Percentiles rank a stretch among this genome's conserved stretches.
Conservation (phyloP, 2,113 vertebrate genomes). For the Oceanodroma tethys region DNA sequence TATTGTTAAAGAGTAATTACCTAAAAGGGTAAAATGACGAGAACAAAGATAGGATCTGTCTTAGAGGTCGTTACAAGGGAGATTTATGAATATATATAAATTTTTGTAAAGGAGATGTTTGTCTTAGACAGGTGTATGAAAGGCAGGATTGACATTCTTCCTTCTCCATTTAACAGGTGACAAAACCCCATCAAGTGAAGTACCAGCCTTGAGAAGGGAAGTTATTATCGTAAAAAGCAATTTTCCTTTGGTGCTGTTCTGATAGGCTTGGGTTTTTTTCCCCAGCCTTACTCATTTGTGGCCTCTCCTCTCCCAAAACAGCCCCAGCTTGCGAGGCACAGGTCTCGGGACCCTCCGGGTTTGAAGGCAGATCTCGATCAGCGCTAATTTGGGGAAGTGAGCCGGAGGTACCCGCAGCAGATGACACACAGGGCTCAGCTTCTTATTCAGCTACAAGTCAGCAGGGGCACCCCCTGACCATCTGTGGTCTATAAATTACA, state of each 20-base stretch:
- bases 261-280: background rate
- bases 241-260: background rate
- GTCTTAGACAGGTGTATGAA: background rate
- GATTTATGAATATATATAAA: background rate
- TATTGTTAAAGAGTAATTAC: background rate
- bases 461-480: conserved; percentile 75
- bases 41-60: background rate
- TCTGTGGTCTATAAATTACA: conserved; percentile 84
- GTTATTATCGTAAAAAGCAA: background rate
- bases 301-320: background rate
- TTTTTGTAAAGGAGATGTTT: background rate
- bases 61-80: background rate
- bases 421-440: conserved; percentile 72
- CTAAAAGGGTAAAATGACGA: background rate
- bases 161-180: background rate
- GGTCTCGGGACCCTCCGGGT: background rate
- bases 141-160: background rate
- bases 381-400: conserved; percentile 68
- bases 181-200: background rate
- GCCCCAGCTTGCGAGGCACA: background rate
- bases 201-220: background rate
- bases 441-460: conserved; percentile 77
- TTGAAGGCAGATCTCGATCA: conserved; percentile 31
- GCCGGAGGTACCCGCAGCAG: conserved; percentile 66
- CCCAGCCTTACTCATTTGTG: background rate